Evolutionary conservation across 2,113 vertebrate genomes (phyloP), one percentile per base, ranked within the genome.

Genomic region (Upupa epops): DNA sequence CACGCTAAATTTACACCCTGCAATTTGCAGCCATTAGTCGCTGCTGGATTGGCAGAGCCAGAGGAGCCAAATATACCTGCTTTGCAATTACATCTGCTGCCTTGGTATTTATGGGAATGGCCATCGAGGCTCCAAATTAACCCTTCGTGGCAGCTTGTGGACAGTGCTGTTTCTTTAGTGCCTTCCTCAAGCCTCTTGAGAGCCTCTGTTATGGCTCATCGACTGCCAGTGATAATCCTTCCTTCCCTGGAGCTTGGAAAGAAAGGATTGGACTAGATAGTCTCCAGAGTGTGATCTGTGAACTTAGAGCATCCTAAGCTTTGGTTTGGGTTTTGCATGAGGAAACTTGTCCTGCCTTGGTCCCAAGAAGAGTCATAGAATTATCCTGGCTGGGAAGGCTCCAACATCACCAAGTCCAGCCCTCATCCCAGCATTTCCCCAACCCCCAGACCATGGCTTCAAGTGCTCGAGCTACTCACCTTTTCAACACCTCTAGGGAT

Each of bases 1-100:
- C 88, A 34, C 63, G 76, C 92, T 97, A 97, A 96, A 96, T 94
- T 96, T 97, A 96, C 90, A 97, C 93, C 88, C 86, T 95, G 91
- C 94, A 96, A 96, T 98, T 97, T 97, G 94, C 89, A 83, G 87
- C 81, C 45, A 11, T 95, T 89, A 70, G 48, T 84, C 96, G 94
- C 77, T 6, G 17, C 83, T 45, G 45, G 82, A 94, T 73, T 42
- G 78, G 74, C 66, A 45, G 92, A 88, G 88, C 55, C 72, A 86
- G 80, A 83, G 48, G 56, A 96, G 89, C 85, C 86, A 77, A 86
- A 92, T 58, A 89, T 91, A 96, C 94, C 93, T 97, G 94, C 87
- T 92, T 96, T 87, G 89, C 96, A 96, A 72, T 97, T 97, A 64
- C 87, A 89, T 95, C 94, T 89, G 42, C 88, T 92, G 86, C 29